A percentile compares a stretch with the other conserved stretches of the same genome.
phyloP scores from a whole-genome alignment of 2,888 invertebrate genomes.

The Nomada fabriciana region DNA sequence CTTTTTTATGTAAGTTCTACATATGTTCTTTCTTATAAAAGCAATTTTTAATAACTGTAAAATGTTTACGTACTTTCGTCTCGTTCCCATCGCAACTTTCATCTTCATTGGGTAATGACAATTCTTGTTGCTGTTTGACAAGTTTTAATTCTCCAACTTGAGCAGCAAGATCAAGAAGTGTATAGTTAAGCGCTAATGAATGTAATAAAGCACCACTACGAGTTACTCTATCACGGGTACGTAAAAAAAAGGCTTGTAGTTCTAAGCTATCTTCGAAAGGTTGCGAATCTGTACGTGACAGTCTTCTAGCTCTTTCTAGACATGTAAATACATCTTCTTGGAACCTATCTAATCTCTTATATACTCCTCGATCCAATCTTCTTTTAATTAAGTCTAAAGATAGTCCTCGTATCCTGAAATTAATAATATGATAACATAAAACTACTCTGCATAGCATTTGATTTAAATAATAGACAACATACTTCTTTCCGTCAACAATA shows the following conservation, averaged over 20 bases:
- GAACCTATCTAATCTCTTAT: constrained; percentile 96
- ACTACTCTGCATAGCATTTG: neutral
- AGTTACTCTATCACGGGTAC: constrained; percentile 90
- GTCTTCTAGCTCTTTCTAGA: constrained; percentile 94
- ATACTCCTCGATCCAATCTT: constrained; percentile 95
- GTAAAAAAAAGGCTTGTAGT: constrained; percentile 95
- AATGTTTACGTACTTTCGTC: constrained; percentile 74
- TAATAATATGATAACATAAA: constrained; percentile 17
- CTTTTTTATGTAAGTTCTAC: neutral
- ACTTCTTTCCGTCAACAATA: constrained; percentile 88
- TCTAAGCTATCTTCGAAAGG: constrained; percentile 98
- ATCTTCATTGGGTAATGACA: constrained; percentile 88
- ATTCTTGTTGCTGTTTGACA: constrained; percentile 90
- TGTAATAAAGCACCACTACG: constrained; percentile 91
- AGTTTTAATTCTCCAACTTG: constrained; percentile 91
- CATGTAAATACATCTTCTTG: constrained; percentile 98
- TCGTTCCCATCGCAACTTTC: constrained; percentile 86
- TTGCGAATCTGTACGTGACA: constrained; percentile 96
- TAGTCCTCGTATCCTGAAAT: constrained; percentile 90
- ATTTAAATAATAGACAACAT: constrained; percentile 69
- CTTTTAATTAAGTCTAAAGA: constrained; percentile 97
- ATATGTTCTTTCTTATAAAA: neutral
- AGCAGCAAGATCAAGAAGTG: constrained; percentile 90
- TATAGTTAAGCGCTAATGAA: constrained; percentile 94
- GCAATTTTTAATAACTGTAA: neutral